Conservation (phyloP, 2,888 invertebrate genomes). For the Standfussiana lucernea region DNA sequence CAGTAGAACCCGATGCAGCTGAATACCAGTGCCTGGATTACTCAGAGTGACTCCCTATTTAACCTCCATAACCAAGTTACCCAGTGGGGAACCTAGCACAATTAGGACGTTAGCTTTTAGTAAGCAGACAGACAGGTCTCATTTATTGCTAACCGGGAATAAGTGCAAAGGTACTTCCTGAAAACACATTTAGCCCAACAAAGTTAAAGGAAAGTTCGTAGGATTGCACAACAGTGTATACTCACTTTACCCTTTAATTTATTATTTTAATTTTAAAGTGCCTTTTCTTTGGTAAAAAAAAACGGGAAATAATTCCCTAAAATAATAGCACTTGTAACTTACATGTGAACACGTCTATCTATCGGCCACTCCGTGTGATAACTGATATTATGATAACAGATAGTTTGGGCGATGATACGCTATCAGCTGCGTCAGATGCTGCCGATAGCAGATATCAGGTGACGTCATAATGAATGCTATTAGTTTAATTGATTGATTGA, state of each 20-base stretch:
- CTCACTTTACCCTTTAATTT: not conserved
- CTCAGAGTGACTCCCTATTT: not conserved
- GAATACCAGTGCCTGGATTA: not conserved
- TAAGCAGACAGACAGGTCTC: not conserved
- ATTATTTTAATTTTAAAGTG: not conserved
- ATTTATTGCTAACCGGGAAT: not conserved
- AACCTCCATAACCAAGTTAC: not conserved
- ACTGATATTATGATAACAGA: slow-evolving; percentile 33
- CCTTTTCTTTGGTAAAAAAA: not conserved
- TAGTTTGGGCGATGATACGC: slow-evolving; percentile 44
- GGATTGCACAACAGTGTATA: not conserved
- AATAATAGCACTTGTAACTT: slow-evolving; percentile 13
- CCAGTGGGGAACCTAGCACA: not conserved
- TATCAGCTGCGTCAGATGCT: slow-evolving; percentile 20
- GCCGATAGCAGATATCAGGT: slow-evolving; percentile 22
- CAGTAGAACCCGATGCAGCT: not conserved
- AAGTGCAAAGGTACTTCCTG: not conserved
- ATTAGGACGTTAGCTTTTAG: not conserved
- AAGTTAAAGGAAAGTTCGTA: not conserved
- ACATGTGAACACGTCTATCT: slow-evolving; percentile 56
- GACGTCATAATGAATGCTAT: slow-evolving; percentile 30
- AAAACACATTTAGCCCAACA: not conserved
- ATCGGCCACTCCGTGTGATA: slow-evolving; percentile 12
- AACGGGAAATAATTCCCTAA: not conserved
- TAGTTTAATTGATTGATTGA: not conserved